Conservation (phyloP, 2,113 vertebrate species). For the Mobula hypostoma region DNA sequence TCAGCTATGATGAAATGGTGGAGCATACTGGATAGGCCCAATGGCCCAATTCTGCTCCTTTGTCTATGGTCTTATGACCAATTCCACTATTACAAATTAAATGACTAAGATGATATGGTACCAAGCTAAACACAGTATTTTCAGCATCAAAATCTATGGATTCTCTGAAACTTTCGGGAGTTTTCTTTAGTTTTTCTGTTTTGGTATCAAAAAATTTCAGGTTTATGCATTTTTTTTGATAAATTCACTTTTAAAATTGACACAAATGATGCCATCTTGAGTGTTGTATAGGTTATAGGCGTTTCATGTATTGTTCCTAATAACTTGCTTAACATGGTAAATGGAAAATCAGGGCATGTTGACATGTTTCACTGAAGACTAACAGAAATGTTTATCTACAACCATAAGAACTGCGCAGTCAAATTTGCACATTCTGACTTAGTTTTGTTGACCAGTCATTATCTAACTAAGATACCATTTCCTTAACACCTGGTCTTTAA, state of each 20-base stretch:
- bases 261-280: too few species aligned
- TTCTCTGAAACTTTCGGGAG: neutral
- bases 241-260: too few species aligned
- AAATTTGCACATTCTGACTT: neutral
- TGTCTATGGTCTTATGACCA: too few species aligned
- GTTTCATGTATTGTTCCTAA: too few species aligned
- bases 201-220: too few species aligned
- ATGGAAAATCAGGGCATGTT: neutral
- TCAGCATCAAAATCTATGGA: neutral
- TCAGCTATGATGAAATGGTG: too few species aligned
- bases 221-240: neutral
- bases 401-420: neutral
- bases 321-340: neutral
- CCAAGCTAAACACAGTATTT: neutral
- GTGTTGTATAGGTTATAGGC: too few species aligned
- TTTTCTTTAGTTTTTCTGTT: neutral
- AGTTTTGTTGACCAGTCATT: neutral
- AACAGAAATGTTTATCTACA: neutral
- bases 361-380: neutral
- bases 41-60: too few species aligned
- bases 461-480: neutral
- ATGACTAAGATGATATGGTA: neutral
- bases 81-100: neutral
- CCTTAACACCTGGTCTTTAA: too few species aligned
- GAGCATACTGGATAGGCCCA: too few species aligned